Conservation (phyloP, 1,140 invertebrate genomes). For the Leptinotarsa texana region DNA sequence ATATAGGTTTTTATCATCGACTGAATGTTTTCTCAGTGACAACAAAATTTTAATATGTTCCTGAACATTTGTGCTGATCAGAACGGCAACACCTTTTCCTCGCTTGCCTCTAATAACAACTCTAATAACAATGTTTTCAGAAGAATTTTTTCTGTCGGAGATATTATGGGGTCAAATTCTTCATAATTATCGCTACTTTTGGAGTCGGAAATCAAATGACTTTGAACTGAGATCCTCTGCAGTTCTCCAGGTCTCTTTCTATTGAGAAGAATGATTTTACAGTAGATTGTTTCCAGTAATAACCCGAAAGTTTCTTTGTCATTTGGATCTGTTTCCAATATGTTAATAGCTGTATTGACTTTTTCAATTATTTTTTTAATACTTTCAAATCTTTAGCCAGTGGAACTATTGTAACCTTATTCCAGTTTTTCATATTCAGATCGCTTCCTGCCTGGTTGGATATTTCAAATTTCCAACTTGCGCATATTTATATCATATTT, state of each 20-base stretch:
- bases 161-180: conserved; percentile 33
- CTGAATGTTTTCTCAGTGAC: conserved; percentile 26
- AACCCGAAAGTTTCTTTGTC: conserved; percentile 34
- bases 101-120: conserved; percentile 37
- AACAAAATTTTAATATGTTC: conserved; percentile 6
- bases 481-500: conserved; percentile 16
- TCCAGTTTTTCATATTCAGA: conserved; percentile 49
- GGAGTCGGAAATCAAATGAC: conserved; percentile 24
- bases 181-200: conserved; percentile 13
- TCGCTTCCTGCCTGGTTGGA: conserved; percentile 43
- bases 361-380: conserved; percentile 14
- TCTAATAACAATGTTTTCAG: conserved; percentile 30
- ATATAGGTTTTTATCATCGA: conserved; percentile 21
- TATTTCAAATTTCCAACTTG: conserved; percentile 36
- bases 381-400: conserved; percentile 50
- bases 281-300: conserved; percentile 42
- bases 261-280: conserved; percentile 33
- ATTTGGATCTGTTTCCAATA: conserved; percentile 25
- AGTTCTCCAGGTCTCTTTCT: conserved; percentile 24
- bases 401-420: conserved; percentile 49
- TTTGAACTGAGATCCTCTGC: conserved; percentile 18
- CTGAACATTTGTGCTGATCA: conserved; percentile 20
- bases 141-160: conserved; percentile 31
- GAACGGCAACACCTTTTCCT: conserved; percentile 31
- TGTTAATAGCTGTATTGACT: conserved; percentile 26